Evolutionary conservation across 2,888 invertebrate genomes (phyloP).

Genomic region (Campoplex nolae): DNA sequence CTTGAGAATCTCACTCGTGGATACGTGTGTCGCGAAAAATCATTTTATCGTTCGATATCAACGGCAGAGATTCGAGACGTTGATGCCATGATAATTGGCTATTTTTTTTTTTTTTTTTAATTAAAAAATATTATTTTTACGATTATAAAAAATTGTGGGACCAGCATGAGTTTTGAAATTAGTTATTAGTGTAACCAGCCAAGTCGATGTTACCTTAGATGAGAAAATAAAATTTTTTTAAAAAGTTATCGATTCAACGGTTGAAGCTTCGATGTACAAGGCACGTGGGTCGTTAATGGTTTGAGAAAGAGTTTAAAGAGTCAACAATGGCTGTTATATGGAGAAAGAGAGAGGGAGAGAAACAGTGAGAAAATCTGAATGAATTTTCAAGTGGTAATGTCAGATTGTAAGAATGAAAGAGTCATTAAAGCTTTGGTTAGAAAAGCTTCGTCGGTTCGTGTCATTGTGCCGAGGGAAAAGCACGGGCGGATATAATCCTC

Average conservation of each 20-base stretch:
- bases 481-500: constrained; percentile 37
- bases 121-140: no score
- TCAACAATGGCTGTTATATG: neutral
- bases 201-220: no score
- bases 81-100: no score
- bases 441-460: constrained; percentile 12
- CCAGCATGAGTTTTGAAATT: no score
- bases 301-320: neutral
- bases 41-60: no score
- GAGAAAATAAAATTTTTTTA: no score
- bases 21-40: no score
- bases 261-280: neutral
- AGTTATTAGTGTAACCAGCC: no score
- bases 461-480: constrained; percentile 9
- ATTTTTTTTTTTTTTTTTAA: no score
- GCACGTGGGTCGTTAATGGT: neutral
- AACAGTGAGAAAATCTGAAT: neutral
- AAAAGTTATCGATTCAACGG: neutral
- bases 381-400: neutral
- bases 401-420: neutral
- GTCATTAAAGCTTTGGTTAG: neutral
- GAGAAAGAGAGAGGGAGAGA: neutral
- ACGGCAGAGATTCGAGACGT: no score
- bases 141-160: no score
- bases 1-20: no score